Percentiles rank a stretch among this genome's conserved stretches.
Evolutionary conservation across 37 sponge, comb jelly and placozoan species (phyloP).

Genomic region (Aphrocallistes beatrix): DNA sequence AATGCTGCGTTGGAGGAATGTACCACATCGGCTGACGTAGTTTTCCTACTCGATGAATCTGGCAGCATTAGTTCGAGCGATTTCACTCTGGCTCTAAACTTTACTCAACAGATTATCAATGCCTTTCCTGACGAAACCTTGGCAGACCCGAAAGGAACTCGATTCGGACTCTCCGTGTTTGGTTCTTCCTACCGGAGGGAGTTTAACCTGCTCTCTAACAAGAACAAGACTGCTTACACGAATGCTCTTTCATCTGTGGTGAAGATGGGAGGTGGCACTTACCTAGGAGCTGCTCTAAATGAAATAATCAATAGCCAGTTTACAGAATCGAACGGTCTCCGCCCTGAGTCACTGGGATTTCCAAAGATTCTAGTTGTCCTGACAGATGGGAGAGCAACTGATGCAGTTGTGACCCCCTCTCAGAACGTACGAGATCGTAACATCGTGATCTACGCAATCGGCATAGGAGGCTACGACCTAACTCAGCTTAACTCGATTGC

Average conservation of each 20-base stretch:
- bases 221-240: background rate
- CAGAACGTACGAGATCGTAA: background rate
- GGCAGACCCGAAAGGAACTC: background rate
- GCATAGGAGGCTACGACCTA: background rate
- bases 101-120: background rate
- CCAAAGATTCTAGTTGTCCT: background rate
- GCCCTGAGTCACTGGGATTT: background rate
- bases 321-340: background rate
- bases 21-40: background rate
- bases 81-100: background rate
- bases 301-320: background rate
- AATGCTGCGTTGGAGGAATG: background rate
- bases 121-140: background rate
- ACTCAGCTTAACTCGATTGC: background rate
- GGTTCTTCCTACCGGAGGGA: background rate
- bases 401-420: background rate
- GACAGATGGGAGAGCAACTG: background rate
- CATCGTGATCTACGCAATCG: background rate
- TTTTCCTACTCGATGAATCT: background rate
- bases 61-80: background rate
- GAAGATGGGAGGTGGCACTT: background rate
- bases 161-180: background rate
- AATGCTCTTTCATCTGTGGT: background rate
- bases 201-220: background rate
- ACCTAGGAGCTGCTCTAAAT: background rate